Base-by-base conservation (phyloP, 2,797 vertebrate species). In the Sparus aurata region DNA sequence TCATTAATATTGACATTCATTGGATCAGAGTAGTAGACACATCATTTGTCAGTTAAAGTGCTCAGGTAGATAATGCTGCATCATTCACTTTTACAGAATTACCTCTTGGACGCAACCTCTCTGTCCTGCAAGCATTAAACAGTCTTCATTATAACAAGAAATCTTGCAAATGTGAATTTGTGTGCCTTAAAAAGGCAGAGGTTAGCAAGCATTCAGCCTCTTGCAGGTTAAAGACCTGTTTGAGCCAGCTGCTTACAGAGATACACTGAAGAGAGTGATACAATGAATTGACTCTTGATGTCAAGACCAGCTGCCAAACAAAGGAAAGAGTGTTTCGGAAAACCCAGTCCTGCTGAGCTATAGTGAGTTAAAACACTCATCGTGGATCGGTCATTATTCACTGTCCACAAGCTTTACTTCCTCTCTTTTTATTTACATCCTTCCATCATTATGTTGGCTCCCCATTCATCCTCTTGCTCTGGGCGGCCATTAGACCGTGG, bases 281-380 rank as follows among this genome's bases (percentile, higher is more conserved):
- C 60, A 62, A 34, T 73, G 82, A 77, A 80, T 74, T 59, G 73
- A 53, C 73, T 76, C 79, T 87, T 63, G 13, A 83, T 83, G 77
- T 86, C 78, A 2, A 70, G 73, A 80, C 10, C 80, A 76, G 79
- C 25, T 85, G 74, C 68, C n/a, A 30, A 22, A 91, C 80, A 89
- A 81, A 80, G 58, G 54, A 61, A 38, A 58, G 61, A 27, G 76
- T 90, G 82, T 84, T 83, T 69, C 61, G 75, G 38, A 46, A 73
- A 83, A 49, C 63, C 47, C 47, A 76, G 72, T 78, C 25, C 20
- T 53, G 49, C 73, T 45, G 18, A 46, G 61, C 18, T 12, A 52
- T 41, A 38, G 57, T 38, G 63, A 47, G 9, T 73, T 73, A 27
- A 61, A 66, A 64, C 69, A 8, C 38, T 68, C 12, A 30, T 50